phyloP scores from a whole-genome alignment of 1,140 invertebrate species.

The Bombus breviceps region DNA sequence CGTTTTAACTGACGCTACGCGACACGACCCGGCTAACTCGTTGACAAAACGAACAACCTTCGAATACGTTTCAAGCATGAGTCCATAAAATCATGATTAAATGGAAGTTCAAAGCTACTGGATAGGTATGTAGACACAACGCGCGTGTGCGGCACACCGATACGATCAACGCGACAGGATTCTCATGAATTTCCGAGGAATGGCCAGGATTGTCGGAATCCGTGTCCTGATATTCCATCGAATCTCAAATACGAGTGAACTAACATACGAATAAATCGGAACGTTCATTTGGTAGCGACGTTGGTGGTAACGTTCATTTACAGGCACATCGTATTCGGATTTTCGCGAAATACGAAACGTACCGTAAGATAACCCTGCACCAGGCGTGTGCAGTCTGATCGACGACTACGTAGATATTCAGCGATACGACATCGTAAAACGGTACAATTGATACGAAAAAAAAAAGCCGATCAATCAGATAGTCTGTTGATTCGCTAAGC shows the following conservation, averaged over 20 bases:
- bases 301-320: background rate
- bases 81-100: background rate
- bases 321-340: background rate
- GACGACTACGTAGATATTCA: too few species aligned
- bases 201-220: conserved; percentile 54
- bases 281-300: background rate
- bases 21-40: too few species aligned
- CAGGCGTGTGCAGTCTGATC: background rate
- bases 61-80: background rate
- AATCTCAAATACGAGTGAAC: background rate
- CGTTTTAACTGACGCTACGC: background rate
- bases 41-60: too few species aligned
- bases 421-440: too few species aligned
- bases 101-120: conserved; percentile 9
- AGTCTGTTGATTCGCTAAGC: background rate
- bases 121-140: background rate
- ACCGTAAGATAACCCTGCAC: background rate
- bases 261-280: background rate
- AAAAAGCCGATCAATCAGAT: too few species aligned
- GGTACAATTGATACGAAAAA: too few species aligned
- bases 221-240: conserved; percentile 46
- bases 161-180: conserved; percentile 40
- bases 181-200: conserved; percentile 58
- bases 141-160: background rate
- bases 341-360: background rate